These are phyloP conservation scores for Lucifuga dentata DNA, from an alignment of 2,113 vertebrate species.

Conservation along the genomic window DNA sequence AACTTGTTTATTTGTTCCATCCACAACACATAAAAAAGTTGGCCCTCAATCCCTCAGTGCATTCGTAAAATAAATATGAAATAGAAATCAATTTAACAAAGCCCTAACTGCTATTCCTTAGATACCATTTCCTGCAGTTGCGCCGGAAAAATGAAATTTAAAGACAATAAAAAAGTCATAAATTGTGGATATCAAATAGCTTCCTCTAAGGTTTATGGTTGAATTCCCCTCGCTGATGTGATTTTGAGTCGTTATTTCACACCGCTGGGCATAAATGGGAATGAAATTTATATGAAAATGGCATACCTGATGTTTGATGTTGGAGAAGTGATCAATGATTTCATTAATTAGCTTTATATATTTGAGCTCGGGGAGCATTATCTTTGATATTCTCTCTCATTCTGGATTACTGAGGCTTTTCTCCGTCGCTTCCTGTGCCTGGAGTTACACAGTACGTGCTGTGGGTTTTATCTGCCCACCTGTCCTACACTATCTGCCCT, in stretches of 20 bases:
- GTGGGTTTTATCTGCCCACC: slow-evolving; percentile 35
- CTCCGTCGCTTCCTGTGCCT: neutral
- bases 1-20: slow-evolving; percentile 77
- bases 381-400: slow-evolving; percentile 39
- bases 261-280: slow-evolving; percentile 67
- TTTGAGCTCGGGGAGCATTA: slow-evolving; percentile 41
- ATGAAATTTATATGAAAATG: slow-evolving; percentile 66
- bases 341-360: slow-evolving; percentile 73
- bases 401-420: neutral
- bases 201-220: slow-evolving; percentile 69
- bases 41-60: slow-evolving; percentile 51
- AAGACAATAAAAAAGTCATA: slow-evolving; percentile 79
- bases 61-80: slow-evolving; percentile 76
- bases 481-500: slow-evolving; percentile 26
- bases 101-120: slow-evolving; percentile 70
- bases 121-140: slow-evolving; percentile 63
- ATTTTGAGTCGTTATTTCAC: slow-evolving; percentile 65
- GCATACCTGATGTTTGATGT: slow-evolving; percentile 52
- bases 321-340: slow-evolving; percentile 75
- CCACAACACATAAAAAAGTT: slow-evolving; percentile 72
- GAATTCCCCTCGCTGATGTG: slow-evolving; percentile 56
- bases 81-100: slow-evolving; percentile 79
- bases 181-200: slow-evolving; percentile 73
- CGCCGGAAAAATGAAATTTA: slow-evolving; percentile 69
- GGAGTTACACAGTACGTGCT: neutral